Evolutionary conservation across 1,140 invertebrate species (phyloP).

Genomic region (Steinernema khuongi): DNA sequence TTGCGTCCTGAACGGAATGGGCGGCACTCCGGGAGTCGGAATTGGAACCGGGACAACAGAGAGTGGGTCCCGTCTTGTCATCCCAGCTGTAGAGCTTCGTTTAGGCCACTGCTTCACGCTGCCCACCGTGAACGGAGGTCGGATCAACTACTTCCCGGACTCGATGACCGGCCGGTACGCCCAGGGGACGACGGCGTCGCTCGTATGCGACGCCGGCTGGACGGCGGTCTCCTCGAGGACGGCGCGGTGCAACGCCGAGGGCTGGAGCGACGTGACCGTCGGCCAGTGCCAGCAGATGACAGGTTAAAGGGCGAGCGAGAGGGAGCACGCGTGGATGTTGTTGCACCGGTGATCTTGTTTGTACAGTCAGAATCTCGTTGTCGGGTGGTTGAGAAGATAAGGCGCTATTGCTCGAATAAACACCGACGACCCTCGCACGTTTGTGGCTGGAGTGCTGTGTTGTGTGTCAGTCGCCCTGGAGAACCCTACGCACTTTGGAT

Average conservation of each 20-base stretch:
- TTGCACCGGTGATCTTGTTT: conserved; percentile 1
- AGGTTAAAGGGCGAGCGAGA: background rate
- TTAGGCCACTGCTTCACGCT: background rate
- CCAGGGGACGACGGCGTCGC: background rate
- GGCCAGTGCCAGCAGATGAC: background rate
- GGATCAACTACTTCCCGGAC: background rate
- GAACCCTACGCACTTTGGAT: no score
- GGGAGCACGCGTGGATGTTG: background rate
- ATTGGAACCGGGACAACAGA: background rate
- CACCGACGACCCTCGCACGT: no score
- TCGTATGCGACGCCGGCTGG: background rate
- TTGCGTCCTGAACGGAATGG: background rate
- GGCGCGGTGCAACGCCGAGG: background rate
- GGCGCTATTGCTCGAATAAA: background rate
- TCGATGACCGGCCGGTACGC: background rate
- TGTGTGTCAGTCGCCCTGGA: no score
- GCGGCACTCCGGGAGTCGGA: background rate
- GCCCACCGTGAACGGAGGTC: background rate
- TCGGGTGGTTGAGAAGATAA: background rate
- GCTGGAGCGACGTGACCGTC: background rate
- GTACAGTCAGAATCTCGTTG: background rate
- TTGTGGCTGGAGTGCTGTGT: no score
- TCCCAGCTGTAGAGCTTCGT: background rate
- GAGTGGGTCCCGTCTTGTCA: background rate
- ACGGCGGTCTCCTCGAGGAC: background rate